phyloP scores from a whole-genome alignment of 2,888 invertebrate genomes.

The Anoplius nigerrimus region DNA sequence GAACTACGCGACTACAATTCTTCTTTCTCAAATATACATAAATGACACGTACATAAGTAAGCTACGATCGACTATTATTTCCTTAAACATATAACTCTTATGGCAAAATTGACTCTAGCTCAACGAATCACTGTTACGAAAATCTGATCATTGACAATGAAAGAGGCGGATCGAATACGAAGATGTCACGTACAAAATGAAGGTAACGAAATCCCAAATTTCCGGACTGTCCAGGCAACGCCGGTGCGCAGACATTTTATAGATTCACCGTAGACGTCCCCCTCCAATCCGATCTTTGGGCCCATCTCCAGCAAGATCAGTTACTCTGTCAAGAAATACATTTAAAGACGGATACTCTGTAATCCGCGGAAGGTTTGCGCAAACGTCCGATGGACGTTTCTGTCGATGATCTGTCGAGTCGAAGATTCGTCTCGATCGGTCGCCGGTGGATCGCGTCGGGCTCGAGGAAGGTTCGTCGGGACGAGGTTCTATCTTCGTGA shows the following conservation, averaged over 20 bases:
- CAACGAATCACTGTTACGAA: too few relatives aligned
- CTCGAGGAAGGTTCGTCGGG: too few relatives aligned
- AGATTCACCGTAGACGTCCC: slow-evolving; percentile 19
- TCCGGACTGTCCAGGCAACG: slow-evolving; percentile 21
- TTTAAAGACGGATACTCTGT: slow-evolving; percentile 10
- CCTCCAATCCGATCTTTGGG: slow-evolving; percentile 22
- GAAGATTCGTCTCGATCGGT: too few relatives aligned
- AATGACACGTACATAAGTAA: too few relatives aligned
- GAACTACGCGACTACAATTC: too few relatives aligned
- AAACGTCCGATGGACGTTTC: neutral
- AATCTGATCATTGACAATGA: neutral
- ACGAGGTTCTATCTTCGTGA: neutral
- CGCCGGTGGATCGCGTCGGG: too few relatives aligned
- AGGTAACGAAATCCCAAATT: slow-evolving; percentile 10
- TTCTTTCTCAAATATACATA: neutral
- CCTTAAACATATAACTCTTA: neutral
- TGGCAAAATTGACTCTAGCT: neutral
- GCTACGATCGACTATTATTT: neutral
- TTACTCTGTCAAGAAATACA: slow-evolving; percentile 21
- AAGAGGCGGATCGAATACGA: too few relatives aligned
- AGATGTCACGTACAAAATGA: slow-evolving; percentile 5
- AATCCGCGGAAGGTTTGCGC: too few relatives aligned
- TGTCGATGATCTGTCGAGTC: neutral
- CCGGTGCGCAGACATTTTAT: slow-evolving; percentile 26
- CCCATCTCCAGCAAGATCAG: slow-evolving; percentile 31